Conservation (phyloP, 1,140 invertebrate species). For the Tenebrio molitor region DNA sequence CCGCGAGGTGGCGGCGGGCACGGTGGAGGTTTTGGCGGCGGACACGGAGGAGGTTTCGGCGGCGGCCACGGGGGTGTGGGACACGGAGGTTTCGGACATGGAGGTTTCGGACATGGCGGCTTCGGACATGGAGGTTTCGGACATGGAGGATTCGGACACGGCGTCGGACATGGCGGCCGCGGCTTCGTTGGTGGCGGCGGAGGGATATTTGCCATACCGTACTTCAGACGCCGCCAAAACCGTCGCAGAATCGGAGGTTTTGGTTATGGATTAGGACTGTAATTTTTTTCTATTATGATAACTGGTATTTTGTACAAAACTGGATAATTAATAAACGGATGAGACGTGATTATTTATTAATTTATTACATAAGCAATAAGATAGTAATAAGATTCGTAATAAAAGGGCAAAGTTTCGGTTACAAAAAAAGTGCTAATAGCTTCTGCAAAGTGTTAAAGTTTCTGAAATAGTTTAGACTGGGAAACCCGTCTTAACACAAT, state of each 20-base stretch:
- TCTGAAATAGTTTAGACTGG: neutral
- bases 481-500: neutral
- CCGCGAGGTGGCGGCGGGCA: constrained; percentile 14
- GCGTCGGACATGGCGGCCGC: constrained; percentile 6
- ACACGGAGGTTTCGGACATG: constrained; percentile 36
- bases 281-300: no score
- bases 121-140: constrained; percentile 36
- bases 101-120: constrained; percentile 31
- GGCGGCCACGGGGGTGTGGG: constrained; percentile 10
- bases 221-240: neutral
- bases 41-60: constrained; percentile 38
- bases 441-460: neutral
- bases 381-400: no score
- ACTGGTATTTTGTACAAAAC: no score
- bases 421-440: neutral
- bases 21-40: constrained; percentile 32
- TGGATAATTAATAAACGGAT: no score
- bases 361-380: no score
- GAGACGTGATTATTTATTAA: no score
- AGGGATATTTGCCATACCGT: constrained; percentile 4
- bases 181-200: constrained; percentile 32
- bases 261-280: neutral
- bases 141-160: constrained; percentile 12
- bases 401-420: no score
- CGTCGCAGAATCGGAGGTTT: constrained; percentile 24